Percentiles rank a stretch among this genome's conserved stretches.
Evolutionary conservation across 2,888 invertebrate species (phyloP).

Genomic region (Taenaris catops): DNA sequence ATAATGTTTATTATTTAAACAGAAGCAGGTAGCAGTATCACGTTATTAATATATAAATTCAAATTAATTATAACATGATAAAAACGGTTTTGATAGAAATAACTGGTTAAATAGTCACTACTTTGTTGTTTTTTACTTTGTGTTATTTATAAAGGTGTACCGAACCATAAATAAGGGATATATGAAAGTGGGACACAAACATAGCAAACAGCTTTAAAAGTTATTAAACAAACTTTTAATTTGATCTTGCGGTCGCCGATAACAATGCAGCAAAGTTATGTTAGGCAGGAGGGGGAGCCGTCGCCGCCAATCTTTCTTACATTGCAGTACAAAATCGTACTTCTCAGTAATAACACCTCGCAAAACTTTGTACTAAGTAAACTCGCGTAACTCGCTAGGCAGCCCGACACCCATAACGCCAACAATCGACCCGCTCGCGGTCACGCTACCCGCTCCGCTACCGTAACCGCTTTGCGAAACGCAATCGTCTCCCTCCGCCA

Average conservation of each 20-base stretch:
- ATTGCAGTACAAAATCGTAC: slow-evolving; percentile 70
- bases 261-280: slow-evolving; percentile 67
- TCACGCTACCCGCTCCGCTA: slow-evolving; percentile 35
- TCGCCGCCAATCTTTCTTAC: slow-evolving; percentile 62
- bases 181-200: slow-evolving; percentile 37
- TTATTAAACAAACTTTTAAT: slow-evolving; percentile 66
- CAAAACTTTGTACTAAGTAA: slow-evolving; percentile 75
- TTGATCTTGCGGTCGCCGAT: slow-evolving; percentile 55
- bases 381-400: slow-evolving; percentile 52
- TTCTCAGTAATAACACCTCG: slow-evolving; percentile 75
- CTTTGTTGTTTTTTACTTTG: no score
- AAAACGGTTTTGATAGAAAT: no score
- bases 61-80: no score
- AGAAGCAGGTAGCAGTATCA: no score
- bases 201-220: slow-evolving; percentile 45
- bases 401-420: slow-evolving; percentile 42
- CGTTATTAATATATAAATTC: no score
- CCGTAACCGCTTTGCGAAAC: slow-evolving; percentile 33
- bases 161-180: slow-evolving; percentile 32
- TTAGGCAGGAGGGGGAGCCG: slow-evolving; percentile 47
- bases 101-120: no score
- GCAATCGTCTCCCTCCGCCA: slow-evolving; percentile 64
- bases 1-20: no score
- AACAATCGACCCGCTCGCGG: slow-evolving; percentile 34
- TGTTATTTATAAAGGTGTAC: no score